Evolutionary conservation across 1,140 invertebrate genomes (phyloP), one percentile per base, ranked within the genome.

Genomic region (Trichonephila inaurata): DNA sequence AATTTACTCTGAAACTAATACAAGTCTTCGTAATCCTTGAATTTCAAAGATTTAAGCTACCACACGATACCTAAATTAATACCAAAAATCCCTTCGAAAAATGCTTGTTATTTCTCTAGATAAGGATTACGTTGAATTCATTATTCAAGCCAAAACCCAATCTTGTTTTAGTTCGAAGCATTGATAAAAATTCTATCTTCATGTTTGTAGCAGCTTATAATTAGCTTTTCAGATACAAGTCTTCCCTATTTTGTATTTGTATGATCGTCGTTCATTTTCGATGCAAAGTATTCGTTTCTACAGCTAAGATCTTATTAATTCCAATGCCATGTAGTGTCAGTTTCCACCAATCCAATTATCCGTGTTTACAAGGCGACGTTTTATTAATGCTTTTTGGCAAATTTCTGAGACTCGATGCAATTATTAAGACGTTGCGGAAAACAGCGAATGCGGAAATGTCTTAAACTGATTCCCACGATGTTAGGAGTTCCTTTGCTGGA

Each of bases 311-410:
- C 72, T 77, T 77, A 77, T 40, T 77, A 77, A 77, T 77, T 33
- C 72, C 18, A 77, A 28, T 77, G 72, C 40, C 72, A 77, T 33
- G 72, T 77, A 16, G 18, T 33, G 72, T 77, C 72, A 77, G 28
- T 77, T 77, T 77, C 28, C 66, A 4, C 14, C 28, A 77, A 77
- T 77, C 72, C 72, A 77, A 77, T 77, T 77, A 77, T 77, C 33
- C 72, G 28, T 77, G 72, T 77, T 77, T 77, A 28, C 72, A 28
- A 28, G 18, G 28, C 72, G 33, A 40, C 72, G 33, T 33, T 33
- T 77, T 77, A 77, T 77, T 77, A 77, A 77, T 77, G 72, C 28
- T 77, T 40, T 77, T 18, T 12, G 18, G 28, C 72, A 77, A 40
- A 33, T 77, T 77, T 77, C 72, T 77, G 19, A 77, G 72, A 77